Conservation (phyloP, 2,797 vertebrate species). For the Prunella strophiata region DNA sequence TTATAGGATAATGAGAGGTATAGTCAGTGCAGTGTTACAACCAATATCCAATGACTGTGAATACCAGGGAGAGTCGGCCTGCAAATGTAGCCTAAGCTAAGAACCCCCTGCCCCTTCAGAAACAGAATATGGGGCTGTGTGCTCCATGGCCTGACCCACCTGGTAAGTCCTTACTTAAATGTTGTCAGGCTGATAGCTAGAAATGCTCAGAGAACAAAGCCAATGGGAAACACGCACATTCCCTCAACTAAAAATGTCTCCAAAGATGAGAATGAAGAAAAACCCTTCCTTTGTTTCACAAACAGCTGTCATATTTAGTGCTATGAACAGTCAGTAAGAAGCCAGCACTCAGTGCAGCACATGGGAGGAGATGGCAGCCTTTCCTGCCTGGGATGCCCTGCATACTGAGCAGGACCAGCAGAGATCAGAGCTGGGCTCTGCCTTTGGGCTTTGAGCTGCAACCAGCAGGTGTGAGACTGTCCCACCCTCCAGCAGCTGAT, state of each 20-base stretch:
- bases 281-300: background rate
- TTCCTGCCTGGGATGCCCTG: fast-evolving
- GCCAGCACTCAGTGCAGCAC: background rate
- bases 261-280: background rate
- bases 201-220: background rate
- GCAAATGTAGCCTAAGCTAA: background rate
- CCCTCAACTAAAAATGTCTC: background rate
- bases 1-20: background rate
- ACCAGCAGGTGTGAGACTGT: background rate
- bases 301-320: background rate
- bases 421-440: background rate
- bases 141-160: background rate
- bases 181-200: background rate
- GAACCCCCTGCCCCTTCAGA: background rate
- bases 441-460: background rate
- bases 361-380: background rate
- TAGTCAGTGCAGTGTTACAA: background rate
- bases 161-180: background rate
- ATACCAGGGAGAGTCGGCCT: background rate
- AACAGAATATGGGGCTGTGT: fast-evolving
- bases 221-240: fast-evolving
- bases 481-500: background rate
- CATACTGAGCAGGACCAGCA: background rate
- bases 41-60: background rate
- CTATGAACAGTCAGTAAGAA: background rate